Percentiles rank a stretch among this genome's conserved stretches.
Conservation (phyloP, 1,140 invertebrate species). For the Drosophila pectinifera region DNA sequence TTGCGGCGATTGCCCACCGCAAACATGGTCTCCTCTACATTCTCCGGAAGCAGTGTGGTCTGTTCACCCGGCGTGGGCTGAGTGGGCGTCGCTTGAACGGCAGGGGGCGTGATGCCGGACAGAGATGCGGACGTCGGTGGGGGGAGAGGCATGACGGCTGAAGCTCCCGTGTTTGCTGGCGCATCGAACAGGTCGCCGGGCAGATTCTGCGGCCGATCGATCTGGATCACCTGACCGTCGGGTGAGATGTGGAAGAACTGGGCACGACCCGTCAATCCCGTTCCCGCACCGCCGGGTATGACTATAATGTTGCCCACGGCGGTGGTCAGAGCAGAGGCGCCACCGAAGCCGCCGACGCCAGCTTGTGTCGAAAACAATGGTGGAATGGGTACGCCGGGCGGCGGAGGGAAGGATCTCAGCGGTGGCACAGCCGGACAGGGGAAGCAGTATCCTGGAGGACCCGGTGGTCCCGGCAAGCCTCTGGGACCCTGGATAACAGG, state of each 20-base stretch:
- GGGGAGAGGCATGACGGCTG: constrained; percentile 12
- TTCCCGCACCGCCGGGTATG: constrained; percentile 35
- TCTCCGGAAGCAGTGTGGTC: constrained; percentile 37
- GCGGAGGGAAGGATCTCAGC: not conserved
- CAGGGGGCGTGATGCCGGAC: constrained; percentile 52
- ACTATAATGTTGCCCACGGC: constrained; percentile 70
- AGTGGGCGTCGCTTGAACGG: constrained; percentile 19
- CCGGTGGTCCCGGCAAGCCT: constrained; percentile 52
- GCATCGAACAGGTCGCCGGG: constrained; percentile 51
- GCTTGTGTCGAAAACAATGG: constrained; percentile 36
- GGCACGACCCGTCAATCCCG: constrained; percentile 45
- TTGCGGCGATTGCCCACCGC: constrained; percentile 47
- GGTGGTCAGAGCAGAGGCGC: constrained; percentile 17
- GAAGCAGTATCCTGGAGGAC: constrained; percentile 57
- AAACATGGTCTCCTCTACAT: constrained; percentile 53
- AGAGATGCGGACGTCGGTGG: constrained; percentile 48
- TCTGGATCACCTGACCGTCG: constrained; percentile 57
- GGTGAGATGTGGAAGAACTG: constrained; percentile 64
- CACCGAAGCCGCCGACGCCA: not conserved
- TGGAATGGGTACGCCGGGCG: constrained; percentile 22
- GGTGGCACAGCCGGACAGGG: constrained; percentile 34
- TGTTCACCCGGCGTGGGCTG: constrained; percentile 26
- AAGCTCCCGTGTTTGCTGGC: constrained; percentile 3
- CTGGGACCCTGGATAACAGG: constrained; percentile 42
- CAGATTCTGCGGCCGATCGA: constrained; percentile 55